Percentiles rank a stretch among this genome's conserved stretches.
These are phyloP conservation scores for Eupleurogrammus muticus DNA, from an alignment of 2,797 vertebrate genomes.

Conservation along the genomic window DNA sequence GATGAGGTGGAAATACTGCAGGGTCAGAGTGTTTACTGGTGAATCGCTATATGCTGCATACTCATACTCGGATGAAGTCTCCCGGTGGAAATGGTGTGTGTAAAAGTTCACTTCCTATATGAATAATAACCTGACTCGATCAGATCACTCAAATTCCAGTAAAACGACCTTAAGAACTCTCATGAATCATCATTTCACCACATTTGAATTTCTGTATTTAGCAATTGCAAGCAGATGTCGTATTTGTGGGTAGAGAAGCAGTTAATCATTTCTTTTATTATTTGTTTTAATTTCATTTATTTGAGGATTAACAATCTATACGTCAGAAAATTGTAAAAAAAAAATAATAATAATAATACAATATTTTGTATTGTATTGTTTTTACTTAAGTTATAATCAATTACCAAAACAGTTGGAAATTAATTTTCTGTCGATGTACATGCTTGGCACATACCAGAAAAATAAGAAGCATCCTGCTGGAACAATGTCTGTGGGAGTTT, in stretches of 20 bases:
- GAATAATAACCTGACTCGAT: slow-evolving; percentile 5
- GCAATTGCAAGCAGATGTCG: not conserved
- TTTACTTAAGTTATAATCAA: not conserved
- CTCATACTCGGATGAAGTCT: not conserved
- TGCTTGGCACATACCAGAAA: slow-evolving; percentile 21
- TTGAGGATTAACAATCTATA: not conserved
- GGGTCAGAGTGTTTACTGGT: not conserved
- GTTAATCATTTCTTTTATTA: not conserved
- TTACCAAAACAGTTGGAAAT: not conserved
- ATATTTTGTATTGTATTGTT: no score
- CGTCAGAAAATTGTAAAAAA: not conserved
- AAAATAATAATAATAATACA: not conserved
- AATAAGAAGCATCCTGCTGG: slow-evolving; percentile 36
- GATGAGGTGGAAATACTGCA: slow-evolving; percentile 13
- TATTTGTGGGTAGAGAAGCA: not conserved
- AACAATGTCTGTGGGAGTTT: slow-evolving; percentile 66
- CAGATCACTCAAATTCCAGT: slow-evolving; percentile 14
- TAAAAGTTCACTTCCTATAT: not conserved
- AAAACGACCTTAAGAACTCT: not conserved
- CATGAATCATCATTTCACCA: slow-evolving; percentile 3
- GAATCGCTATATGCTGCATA: not conserved
- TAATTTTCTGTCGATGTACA: not conserved
- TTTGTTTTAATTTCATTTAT: not conserved
- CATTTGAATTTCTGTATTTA: not conserved
- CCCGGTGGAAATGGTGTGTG: not conserved